Evolutionary conservation across 2,797 vertebrate species (phyloP).

Genomic region (Cyprinodon diabolis): DNA sequence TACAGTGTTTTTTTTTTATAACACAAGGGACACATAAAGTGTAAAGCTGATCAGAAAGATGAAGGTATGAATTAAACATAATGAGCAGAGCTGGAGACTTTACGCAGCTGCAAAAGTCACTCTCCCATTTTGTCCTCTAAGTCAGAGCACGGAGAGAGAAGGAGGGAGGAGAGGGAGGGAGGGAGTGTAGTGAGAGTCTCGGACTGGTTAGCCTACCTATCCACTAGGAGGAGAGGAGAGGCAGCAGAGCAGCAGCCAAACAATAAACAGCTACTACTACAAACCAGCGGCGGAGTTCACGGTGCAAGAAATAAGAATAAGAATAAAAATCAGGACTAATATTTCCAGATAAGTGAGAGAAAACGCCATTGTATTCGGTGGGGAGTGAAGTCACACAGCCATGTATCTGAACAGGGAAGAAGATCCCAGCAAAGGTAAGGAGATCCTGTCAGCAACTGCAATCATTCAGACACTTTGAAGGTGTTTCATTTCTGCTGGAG

Average conservation of each 20-base stretch:
- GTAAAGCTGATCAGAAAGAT: not conserved
- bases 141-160: slow-evolving; percentile 45
- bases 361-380: slow-evolving; percentile 53
- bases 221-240: slow-evolving; percentile 82
- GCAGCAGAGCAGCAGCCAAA: slow-evolving; percentile 80
- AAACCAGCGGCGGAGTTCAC: slow-evolving; percentile 67
- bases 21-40: not conserved
- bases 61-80: not conserved
- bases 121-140: slow-evolving; percentile 72
- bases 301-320: slow-evolving; percentile 28
- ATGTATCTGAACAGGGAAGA: slow-evolving; percentile 87
- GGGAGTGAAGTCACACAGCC: slow-evolving; percentile 76
- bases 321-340: slow-evolving; percentile 56
- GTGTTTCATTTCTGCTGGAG: slow-evolving; percentile 61
- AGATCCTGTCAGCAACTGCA: slow-evolving; percentile 56
- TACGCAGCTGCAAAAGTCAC: slow-evolving; percentile 61
- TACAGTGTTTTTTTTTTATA: not conserved
- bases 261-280: slow-evolving; percentile 78
- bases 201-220: slow-evolving; percentile 73
- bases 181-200: slow-evolving; percentile 61
- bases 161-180: slow-evolving; percentile 35
- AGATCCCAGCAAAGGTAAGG: slow-evolving; percentile 83
- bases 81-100: slow-evolving; percentile 29
- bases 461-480: slow-evolving; percentile 67
- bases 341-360: slow-evolving; percentile 40